Conservation (phyloP, 2,888 invertebrate species). For the Pocota personata region DNA sequence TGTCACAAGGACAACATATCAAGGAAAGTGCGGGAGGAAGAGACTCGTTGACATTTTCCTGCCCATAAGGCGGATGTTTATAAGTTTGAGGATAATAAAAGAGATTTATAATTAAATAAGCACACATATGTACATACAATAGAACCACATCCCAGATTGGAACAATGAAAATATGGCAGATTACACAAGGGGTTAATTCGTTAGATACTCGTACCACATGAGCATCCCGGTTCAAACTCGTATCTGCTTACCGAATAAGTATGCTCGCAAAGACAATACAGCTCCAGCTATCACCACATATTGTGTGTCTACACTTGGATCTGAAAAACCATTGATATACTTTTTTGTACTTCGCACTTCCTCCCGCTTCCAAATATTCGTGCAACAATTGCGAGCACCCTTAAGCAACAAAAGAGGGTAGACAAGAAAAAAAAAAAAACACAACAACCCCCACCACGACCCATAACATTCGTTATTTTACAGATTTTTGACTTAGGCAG, state of each 20-base stretch:
- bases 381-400: slow-evolving; percentile 58
- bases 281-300: slow-evolving; percentile 1
- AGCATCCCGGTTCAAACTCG: slow-evolving; percentile 34
- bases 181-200: slow-evolving; percentile 61
- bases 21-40: neutral
- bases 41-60: slow-evolving; percentile 20
- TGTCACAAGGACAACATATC: slow-evolving; percentile 35
- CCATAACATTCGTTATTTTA: neutral
- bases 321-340: slow-evolving; percentile 9
- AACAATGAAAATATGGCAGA: slow-evolving; percentile 22
- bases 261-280: slow-evolving; percentile 37
- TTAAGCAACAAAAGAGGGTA: neutral
- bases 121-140: neutral
- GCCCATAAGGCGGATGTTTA: neutral
- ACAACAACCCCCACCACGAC: neutral
- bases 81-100: slow-evolving; percentile 20
- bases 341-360: neutral
- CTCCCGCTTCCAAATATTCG: neutral
- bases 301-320: slow-evolving; percentile 7
- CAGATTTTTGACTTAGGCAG: slow-evolving; percentile 22
- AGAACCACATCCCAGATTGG: neutral
- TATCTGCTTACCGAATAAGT: slow-evolving; percentile 17
- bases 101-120: slow-evolving; percentile 54
- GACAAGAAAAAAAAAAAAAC: slow-evolving; percentile 6
- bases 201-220: slow-evolving; percentile 43